Base-by-base conservation (phyloP, 1,140 invertebrate genomes). In the Agrypnia vestita region DNA sequence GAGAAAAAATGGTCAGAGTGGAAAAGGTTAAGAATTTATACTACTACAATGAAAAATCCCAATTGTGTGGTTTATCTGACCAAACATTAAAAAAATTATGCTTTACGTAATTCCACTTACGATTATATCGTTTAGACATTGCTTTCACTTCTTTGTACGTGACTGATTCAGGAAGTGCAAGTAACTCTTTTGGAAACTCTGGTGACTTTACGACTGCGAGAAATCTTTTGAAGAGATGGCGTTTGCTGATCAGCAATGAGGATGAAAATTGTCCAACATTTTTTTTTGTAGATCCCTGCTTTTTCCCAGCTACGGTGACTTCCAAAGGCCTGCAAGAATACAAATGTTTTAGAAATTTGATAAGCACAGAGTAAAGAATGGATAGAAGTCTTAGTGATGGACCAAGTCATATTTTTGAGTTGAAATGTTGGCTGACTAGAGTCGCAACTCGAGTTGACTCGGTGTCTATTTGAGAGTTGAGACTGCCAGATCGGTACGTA, bases 261-360 rank as follows among this genome's bases (percentile, higher is more conserved):
- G 85, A 89, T 55, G 86, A 88, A 44, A 90, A 86, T 83, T 87
- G 91, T 69, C 90, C 84, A 13, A 88, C 78, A 73, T 91, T 92
- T 85, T 95, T 96, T 84, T 94, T 96, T 1, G 95, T 97, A 12
- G 93, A 88, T 3, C 97, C 97, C 87, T 96, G 94, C 80, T 93
- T 95, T 84, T 91, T 92, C 43, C 97, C 97, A 86, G 94, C 92
- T 0, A 97, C 94, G 59, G 92, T 90, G 13, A 97, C 92, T 89
- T 97, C 95, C 44, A 91, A 86, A 44, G 89, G 80, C 55, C 94
- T 95, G 78, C 83, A 90, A 89, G 62, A 76, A 84, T 53, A 4
- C 3, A 71, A 19, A 71, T 35, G 25, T 35, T 35, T 35, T 35
- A 15, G 1, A 71, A 69, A 43, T 69, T 47, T 12, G 43, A 15